Base-by-base conservation (phyloP, 1,140 invertebrate species). In the Nasonia longicornis region DNA sequence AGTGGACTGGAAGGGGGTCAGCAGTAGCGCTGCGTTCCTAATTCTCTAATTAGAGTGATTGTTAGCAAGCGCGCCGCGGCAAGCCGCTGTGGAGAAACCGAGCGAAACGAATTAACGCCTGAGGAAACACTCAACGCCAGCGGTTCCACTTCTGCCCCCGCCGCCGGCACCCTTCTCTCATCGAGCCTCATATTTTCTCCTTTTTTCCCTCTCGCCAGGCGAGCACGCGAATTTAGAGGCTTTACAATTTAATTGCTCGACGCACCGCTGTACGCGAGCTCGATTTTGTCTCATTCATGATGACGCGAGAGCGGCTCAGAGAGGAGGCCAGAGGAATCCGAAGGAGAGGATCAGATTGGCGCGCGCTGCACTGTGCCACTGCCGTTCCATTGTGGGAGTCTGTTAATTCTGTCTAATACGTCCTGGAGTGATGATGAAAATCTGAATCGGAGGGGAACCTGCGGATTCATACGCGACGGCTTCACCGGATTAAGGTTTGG, bases 1-100 rank as follows among this genome's bases (percentile, higher is more conserved):
- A 45, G 26, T 26, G 66, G 29, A 14, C 35, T 16, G 29, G 48
- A 52, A 73, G 35, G 67, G 74, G 16, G 78, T 42, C 26, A 42
- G 31, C 35, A 45, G 67, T 26, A 38, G 20, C 38, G 26, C 26
- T 38, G 77, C 67, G 69, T 48, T 26, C 81, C 85, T 84, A 82
- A 85, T 85, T 82, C 83, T 82, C 79, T 86, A 86, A 86, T 86
- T 86, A 86, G 84, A 77, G 83, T 86, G 84, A 87, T 87, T 86
- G 84, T 86, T 84, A 79, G 82, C 79, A 71, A 77, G 71, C 72
- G 31, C 31, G 70, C 77, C 31, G 74, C 77, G 77, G 52, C n/a
- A 75, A 52, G 35, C 58, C 48, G 58, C 64, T 16, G 26, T n/a
- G 70, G 82, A 71, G 77, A 71, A 80, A 85, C 69, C 64, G 80